phyloP scores from a whole-genome alignment of 1,140 invertebrate genomes.

The Megalopta genalis region DNA sequence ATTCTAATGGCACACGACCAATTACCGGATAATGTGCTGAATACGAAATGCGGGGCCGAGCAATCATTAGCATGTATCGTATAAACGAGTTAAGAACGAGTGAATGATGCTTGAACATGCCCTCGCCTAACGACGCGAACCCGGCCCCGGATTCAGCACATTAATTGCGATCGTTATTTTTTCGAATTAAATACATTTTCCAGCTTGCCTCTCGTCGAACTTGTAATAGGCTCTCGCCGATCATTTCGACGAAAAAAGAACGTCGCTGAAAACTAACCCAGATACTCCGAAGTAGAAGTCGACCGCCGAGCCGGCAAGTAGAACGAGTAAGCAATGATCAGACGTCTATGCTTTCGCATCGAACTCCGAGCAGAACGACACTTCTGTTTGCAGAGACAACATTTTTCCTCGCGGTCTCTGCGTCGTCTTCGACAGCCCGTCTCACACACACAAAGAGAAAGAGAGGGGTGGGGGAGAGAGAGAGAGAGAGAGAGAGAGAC shows the following conservation, averaged over 20 bases:
- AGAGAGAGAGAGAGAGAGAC: too few relatives aligned
- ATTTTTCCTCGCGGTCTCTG: too few relatives aligned
- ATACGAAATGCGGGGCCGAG: not conserved
- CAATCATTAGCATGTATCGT: not conserved
- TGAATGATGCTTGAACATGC: not conserved
- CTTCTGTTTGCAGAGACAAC: too few relatives aligned
- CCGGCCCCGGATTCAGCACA: not conserved
- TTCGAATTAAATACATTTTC: not conserved
- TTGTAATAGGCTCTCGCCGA: not conserved
- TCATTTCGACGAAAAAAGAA: not conserved
- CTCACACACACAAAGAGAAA: too few relatives aligned
- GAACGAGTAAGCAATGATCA: too few relatives aligned
- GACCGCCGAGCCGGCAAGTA: too few relatives aligned
- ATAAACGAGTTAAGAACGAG: not conserved
- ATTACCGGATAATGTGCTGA: conserved; percentile 19
- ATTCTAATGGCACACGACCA: not conserved
- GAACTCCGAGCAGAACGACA: too few relatives aligned
- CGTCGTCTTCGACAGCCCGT: too few relatives aligned
- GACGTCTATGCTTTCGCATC: too few relatives aligned
- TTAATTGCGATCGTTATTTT: conserved; percentile 1
- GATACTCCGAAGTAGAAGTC: not conserved
- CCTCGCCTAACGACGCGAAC: not conserved
- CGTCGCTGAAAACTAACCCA: not conserved
- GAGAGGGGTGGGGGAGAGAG: too few relatives aligned
- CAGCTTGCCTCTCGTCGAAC: not conserved